Evolutionary conservation across 2,888 invertebrate genomes (phyloP).

Genomic region (Spisula subtruncata): DNA sequence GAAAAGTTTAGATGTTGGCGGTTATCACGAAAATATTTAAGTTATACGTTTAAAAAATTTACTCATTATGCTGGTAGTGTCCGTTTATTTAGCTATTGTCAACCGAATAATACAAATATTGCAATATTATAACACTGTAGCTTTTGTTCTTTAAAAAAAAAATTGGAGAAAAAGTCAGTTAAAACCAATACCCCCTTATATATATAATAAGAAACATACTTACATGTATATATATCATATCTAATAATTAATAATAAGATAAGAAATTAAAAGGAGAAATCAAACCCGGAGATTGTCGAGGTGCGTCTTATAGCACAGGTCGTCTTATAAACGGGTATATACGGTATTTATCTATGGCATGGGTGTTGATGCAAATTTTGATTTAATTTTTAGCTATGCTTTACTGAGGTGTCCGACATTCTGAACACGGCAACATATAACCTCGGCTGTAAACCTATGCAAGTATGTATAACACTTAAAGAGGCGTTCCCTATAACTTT

Average conservation of each 20-base stretch:
- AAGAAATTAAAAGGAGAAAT: too few relatives aligned
- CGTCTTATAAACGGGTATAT: background rate
- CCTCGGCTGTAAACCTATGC: constrained; percentile 11
- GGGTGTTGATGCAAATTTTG: background rate
- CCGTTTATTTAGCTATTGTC: too few relatives aligned
- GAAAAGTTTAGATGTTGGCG: too few relatives aligned
- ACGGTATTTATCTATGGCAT: background rate
- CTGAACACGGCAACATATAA: background rate
- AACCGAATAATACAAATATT: too few relatives aligned
- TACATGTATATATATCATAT: background rate
- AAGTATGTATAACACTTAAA: background rate
- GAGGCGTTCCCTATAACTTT: too few relatives aligned
- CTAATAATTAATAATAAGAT: too few relatives aligned
- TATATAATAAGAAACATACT: too few relatives aligned
- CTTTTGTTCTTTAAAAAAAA: too few relatives aligned
- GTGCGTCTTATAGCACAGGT: background rate
- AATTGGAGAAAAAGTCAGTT: background rate
- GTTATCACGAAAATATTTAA: too few relatives aligned
- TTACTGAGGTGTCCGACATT: constrained; percentile 5
- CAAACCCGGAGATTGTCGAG: background rate
- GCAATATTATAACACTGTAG: too few relatives aligned
- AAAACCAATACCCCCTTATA: background rate
- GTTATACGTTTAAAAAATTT: too few relatives aligned
- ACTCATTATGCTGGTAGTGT: too few relatives aligned
- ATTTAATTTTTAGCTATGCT: constrained; percentile 19